Conservation (phyloP, 2,888 invertebrate genomes). For the Bruchidius siliquastri region DNA sequence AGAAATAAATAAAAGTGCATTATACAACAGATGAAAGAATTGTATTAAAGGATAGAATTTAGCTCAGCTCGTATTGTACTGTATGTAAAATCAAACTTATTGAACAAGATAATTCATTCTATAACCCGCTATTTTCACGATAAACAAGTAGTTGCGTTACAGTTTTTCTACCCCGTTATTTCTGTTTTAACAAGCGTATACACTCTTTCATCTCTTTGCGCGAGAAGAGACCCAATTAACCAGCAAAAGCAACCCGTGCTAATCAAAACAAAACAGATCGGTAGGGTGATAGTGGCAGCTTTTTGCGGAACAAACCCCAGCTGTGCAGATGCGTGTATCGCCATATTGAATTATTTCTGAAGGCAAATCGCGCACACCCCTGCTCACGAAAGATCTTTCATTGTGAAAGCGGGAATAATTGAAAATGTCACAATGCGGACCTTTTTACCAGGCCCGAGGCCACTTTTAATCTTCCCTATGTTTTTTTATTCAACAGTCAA, state of each 20-base stretch:
- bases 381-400: background rate
- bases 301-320: background rate
- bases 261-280: background rate
- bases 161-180: no score
- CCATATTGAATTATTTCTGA: constrained; percentile 6
- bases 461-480: background rate
- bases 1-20: no score
- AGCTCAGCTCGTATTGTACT: no score
- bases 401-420: background rate
- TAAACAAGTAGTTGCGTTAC: no score
- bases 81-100: no score
- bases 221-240: background rate
- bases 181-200: background rate
- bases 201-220: no score
- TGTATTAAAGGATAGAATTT: no score
- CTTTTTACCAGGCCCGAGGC: background rate
- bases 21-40: no score
- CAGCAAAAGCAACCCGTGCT: background rate
- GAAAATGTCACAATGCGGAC: background rate
- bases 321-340: background rate
- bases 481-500: background rate
- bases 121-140: no score
- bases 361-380: constrained; percentile 5
- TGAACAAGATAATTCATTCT: no score
- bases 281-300: background rate